These are phyloP conservation scores for Eulimnadia texana DNA, from an alignment of 1,140 invertebrate species.

Conservation along the genomic window DNA sequence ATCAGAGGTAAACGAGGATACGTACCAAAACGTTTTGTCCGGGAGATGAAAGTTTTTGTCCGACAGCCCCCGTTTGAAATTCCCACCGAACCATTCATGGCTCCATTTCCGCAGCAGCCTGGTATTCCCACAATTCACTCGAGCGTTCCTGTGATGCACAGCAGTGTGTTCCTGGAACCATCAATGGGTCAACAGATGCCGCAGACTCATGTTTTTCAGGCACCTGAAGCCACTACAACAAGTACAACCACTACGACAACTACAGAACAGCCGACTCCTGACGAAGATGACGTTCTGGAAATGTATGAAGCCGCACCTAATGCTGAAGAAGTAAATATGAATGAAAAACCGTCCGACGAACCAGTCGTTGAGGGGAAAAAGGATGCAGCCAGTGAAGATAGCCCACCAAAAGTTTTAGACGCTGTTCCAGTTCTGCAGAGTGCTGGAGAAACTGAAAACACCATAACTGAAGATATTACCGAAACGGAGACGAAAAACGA, in stretches of 20 bases:
- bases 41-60: constrained; percentile 34
- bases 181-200: background rate
- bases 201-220: background rate
- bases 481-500: no score
- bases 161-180: background rate
- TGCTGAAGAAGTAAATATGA: background rate
- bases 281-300: background rate
- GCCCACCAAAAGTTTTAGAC: no score
- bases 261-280: background rate
- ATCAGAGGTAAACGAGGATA: constrained; percentile 53
- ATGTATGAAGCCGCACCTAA: background rate
- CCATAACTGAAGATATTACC: no score
- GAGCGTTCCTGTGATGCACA: background rate
- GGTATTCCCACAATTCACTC: background rate
- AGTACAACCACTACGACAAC: background rate
- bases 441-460: no score
- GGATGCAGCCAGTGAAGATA: no score
- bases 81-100: constrained; percentile 29
- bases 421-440: no score
- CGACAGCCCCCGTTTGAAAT: constrained; percentile 31
- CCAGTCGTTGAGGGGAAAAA: background rate
- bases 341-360: background rate
- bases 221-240: background rate
- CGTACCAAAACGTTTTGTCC: constrained; percentile 40
- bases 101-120: background rate